A percentile compares a stretch with the other conserved stretches of the same genome.
phyloP scores from a whole-genome alignment of 2,797 vertebrate species.

The Rhyacichthys aspro region DNA sequence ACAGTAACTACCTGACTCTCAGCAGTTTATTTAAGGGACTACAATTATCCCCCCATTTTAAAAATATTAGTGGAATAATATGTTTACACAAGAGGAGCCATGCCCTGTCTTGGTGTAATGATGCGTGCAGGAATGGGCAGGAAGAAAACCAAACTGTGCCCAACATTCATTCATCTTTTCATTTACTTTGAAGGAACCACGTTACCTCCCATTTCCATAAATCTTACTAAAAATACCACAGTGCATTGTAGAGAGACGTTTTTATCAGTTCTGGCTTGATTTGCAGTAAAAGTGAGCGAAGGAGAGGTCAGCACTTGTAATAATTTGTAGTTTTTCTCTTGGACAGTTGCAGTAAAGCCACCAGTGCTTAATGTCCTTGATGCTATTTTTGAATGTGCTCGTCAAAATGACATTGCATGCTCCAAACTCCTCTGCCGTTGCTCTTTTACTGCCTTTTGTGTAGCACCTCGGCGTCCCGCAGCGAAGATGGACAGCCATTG shows the following conservation, averaged over 20 bases:
- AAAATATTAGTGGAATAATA: conserved; percentile 34
- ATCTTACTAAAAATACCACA: conserved; percentile 15
- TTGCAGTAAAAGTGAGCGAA: conserved; percentile 25
- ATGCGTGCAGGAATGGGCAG: conserved; percentile 6
- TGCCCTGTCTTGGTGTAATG: conserved; percentile 11
- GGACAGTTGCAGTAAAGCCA: conserved; percentile 30
- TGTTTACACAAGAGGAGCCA: conserved; percentile 22
- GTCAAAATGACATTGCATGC: conserved; percentile 16
- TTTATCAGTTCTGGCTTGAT: background rate
- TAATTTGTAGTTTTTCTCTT: conserved; percentile 33
- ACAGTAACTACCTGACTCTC: conserved; percentile 33
- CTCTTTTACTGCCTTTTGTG: conserved; percentile 12
- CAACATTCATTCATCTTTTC: conserved; percentile 17
- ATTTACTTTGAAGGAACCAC: conserved; percentile 23
- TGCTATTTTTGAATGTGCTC: conserved; percentile 45
- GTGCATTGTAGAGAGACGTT: background rate
- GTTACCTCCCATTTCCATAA: conserved; percentile 37
- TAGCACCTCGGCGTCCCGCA: conserved; percentile 3
- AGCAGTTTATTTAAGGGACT: conserved; percentile 33
- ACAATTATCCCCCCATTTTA: conserved; percentile 29
- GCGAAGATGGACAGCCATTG: conserved; percentile 7
- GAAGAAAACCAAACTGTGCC: conserved; percentile 19
- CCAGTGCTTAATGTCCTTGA: conserved; percentile 44
- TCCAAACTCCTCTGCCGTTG: conserved; percentile 14
- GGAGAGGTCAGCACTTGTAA: conserved; percentile 14